phyloP scores from a whole-genome alignment of 2,113 vertebrate species.

The Crocuta crocuta region DNA sequence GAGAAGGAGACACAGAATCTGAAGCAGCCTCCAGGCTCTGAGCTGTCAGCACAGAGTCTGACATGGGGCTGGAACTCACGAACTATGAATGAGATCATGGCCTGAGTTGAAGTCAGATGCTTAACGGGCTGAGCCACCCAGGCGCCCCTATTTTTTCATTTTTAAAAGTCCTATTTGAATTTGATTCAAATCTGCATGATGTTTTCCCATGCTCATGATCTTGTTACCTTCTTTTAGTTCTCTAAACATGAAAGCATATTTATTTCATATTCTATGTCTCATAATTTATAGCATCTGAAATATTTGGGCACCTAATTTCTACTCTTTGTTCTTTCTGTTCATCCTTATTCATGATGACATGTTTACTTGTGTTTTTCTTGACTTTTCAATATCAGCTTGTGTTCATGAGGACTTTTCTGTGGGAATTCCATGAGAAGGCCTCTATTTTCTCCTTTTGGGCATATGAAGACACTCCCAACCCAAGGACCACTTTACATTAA shows the following conservation, averaged over 20 bases:
- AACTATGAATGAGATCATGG: no score
- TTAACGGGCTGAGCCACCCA: no score
- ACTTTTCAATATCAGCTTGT: not conserved
- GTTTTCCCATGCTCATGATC: not conserved
- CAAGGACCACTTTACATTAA: not conserved
- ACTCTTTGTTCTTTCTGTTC: not conserved
- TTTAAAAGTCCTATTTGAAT: not conserved
- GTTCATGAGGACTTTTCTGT: not conserved
- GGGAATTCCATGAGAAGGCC: not conserved
- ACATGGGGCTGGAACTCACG: no score
- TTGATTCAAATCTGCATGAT: not conserved
- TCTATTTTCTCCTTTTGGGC: not conserved
- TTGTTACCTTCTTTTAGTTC: not conserved
- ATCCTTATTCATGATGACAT: not conserved
- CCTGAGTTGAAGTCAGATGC: no score
- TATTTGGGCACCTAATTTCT: not conserved
- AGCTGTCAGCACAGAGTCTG: no score
- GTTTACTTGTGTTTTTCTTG: not conserved
- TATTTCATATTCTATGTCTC: not conserved
- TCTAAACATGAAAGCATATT: not conserved
- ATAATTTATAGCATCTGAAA: not conserved
- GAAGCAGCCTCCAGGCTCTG: no score
- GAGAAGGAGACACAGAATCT: no score
- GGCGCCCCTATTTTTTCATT: not conserved
- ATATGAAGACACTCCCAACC: not conserved